These are phyloP conservation scores for Galbula dea DNA, from an alignment of 2,113 vertebrate genomes.

Conservation along the genomic window DNA sequence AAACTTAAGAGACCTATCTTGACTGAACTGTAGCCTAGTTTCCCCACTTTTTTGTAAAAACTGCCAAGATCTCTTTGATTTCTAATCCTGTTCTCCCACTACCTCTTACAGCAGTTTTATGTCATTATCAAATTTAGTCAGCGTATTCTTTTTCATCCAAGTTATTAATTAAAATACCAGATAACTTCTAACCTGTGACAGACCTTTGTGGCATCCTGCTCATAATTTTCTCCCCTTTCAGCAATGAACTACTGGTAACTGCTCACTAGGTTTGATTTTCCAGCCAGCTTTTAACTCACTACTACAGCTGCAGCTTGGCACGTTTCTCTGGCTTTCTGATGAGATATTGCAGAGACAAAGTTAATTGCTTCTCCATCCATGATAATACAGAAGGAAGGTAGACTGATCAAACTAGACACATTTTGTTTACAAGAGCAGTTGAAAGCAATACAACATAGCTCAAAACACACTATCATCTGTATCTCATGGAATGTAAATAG, in stretches of 20 bases:
- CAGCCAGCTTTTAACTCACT: background rate
- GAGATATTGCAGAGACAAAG: background rate
- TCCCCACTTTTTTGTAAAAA: background rate
- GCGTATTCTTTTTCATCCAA: background rate
- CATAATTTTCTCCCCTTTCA: background rate
- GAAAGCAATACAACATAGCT: background rate
- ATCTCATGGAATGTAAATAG: background rate
- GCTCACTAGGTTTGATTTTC: background rate
- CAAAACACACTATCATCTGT: background rate
- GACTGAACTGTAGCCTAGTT: background rate
- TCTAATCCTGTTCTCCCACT: conserved; percentile 12
- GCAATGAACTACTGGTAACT: background rate
- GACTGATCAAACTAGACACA: background rate
- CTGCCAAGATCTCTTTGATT: background rate
- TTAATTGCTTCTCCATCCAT: background rate
- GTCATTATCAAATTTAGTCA: background rate
- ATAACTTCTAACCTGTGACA: background rate
- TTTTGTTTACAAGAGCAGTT: background rate
- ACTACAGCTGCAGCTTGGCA: background rate
- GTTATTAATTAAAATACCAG: background rate
- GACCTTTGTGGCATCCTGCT: background rate
- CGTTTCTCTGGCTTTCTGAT: background rate
- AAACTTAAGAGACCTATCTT: background rate
- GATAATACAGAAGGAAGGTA: background rate
- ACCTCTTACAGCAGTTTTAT: background rate